These are phyloP conservation scores for Zaprionus africanus DNA, from an alignment of 1,140 invertebrate species.

Conservation along the genomic window DNA sequence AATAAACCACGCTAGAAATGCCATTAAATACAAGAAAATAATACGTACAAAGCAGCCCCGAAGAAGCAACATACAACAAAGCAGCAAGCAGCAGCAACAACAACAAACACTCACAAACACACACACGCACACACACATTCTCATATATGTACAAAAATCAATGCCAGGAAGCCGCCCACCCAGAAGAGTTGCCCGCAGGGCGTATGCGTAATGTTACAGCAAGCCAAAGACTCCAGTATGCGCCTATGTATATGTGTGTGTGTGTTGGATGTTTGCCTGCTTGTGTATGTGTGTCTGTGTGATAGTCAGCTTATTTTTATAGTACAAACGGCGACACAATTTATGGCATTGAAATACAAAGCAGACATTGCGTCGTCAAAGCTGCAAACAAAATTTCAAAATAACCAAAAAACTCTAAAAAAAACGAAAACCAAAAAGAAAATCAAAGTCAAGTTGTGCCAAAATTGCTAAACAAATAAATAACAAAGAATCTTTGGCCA, in stretches of 20 bases:
- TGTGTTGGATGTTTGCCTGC: neutral
- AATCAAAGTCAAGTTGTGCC: constrained; percentile 63
- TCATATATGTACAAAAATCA: constrained; percentile 71
- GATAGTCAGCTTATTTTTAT: constrained; percentile 44
- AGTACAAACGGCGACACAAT: constrained; percentile 70
- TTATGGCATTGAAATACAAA: constrained; percentile 79
- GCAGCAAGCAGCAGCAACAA: constrained; percentile 32
- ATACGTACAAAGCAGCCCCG: constrained; percentile 65
- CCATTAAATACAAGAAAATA: constrained; percentile 76
- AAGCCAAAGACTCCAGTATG: constrained; percentile 2
- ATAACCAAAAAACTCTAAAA: neutral
- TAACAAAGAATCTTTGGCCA: constrained; percentile 32
- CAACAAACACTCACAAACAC: constrained; percentile 12
- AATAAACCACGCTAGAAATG: constrained; percentile 79
- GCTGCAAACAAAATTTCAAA: constrained; percentile 19
- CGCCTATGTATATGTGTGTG: neutral
- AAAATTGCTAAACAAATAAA: constrained; percentile 64
- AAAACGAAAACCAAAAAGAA: constrained; percentile 6
- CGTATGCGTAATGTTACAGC: constrained; percentile 71
- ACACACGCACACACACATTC: neutral
- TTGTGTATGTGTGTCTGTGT: constrained; percentile 7
- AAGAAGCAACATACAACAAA: constrained; percentile 33
- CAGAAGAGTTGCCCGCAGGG: constrained; percentile 41
- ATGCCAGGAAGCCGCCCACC: constrained; percentile 71
- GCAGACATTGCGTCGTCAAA: constrained; percentile 78